Conservation (phyloP, 2,888 invertebrate species). For the Anarsia innoxiella region DNA sequence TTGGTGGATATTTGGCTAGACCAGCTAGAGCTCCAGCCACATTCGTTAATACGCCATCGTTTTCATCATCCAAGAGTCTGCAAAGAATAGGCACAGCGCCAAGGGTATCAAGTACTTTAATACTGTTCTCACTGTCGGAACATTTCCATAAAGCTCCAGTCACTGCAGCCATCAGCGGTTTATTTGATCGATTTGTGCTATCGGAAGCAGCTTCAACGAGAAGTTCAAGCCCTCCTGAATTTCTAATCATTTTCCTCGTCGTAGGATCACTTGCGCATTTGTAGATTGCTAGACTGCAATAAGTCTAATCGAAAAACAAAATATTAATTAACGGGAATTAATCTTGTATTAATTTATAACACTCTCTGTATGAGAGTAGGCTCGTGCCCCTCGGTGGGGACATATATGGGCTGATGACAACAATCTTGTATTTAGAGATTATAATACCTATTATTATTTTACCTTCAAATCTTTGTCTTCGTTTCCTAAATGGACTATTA, state of each 20-base stretch:
- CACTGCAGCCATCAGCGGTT: constrained; percentile 86
- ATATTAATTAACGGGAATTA: no score
- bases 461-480: constrained; percentile 83
- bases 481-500: constrained; percentile 86
- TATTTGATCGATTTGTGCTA: constrained; percentile 80
- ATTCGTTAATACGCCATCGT: constrained; percentile 89
- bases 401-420: no score
- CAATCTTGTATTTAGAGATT: no score
- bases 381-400: no score
- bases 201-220: constrained; percentile 85
- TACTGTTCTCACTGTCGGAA: constrained; percentile 87
- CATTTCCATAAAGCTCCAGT: constrained; percentile 98
- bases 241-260: constrained; percentile 88
- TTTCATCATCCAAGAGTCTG: constrained; percentile 85
- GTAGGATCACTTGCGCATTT: constrained; percentile 87
- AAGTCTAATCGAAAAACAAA: constrained; percentile 77
- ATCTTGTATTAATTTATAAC: no score
- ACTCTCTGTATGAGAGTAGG: no score
- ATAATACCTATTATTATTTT: no score
- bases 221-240: constrained; percentile 91
- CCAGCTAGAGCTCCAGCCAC: constrained; percentile 93
- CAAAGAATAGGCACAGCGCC: constrained; percentile 83
- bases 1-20: constrained; percentile 86
- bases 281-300: constrained; percentile 93
- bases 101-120: constrained; percentile 83